Percentiles rank a stretch among this genome's conserved stretches.
phyloP scores from a whole-genome alignment of 2,113 vertebrate genomes.

The Mirza zaza region DNA sequence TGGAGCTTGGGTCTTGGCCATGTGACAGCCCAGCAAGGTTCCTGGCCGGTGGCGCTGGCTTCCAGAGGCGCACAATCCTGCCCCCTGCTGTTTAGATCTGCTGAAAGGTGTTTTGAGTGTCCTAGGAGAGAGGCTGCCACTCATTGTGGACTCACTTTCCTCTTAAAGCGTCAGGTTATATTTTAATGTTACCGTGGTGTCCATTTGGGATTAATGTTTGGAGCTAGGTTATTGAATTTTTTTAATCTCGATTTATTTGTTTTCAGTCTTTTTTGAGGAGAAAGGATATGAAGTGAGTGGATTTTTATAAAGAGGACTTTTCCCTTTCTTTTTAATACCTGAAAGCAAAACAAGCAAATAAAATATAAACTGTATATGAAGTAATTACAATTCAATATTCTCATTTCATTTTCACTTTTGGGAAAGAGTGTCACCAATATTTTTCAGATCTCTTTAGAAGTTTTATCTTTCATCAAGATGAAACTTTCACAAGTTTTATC shows the following conservation, averaged over 20 bases:
- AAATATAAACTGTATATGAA: background rate
- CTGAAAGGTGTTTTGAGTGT: too few relatives aligned
- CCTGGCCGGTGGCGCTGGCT: background rate
- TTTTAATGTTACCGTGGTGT: background rate
- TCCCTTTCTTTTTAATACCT: background rate
- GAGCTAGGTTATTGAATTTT: background rate
- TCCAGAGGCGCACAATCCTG: fast-evolving
- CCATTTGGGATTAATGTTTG: background rate
- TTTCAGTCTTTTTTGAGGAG: background rate
- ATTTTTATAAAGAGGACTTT: background rate
- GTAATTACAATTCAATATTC: background rate
- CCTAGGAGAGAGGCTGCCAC: background rate
- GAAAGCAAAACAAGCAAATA: background rate
- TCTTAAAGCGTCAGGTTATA: background rate
- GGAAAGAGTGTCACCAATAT: too few relatives aligned
- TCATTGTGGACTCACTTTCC: background rate
- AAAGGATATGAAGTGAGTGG: background rate
- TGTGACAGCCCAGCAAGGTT: background rate
- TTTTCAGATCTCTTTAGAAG: background rate
- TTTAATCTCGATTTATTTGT: background rate
- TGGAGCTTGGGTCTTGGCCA: background rate
- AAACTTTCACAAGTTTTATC: background rate
- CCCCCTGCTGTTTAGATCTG: background rate
- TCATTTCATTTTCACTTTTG: background rate
- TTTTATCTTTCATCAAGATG: background rate